Base-by-base conservation (phyloP, 92 coral and sea anemone species). In the Siderastrea radians region DNA sequence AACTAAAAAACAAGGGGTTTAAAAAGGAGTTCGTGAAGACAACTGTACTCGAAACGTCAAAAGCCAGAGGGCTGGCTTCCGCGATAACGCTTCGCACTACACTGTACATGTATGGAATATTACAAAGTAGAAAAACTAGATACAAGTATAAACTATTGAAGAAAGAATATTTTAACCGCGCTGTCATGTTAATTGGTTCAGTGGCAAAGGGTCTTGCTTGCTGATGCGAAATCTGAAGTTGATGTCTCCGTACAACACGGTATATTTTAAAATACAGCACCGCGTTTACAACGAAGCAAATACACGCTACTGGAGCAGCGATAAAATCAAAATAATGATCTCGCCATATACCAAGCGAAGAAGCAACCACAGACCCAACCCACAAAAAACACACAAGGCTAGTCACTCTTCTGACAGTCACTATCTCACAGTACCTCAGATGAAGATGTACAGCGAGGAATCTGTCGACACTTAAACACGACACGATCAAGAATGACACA, bases 191-290 rank as follows among this genome's bases (percentile, higher is more conserved):
- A 19, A 43, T 7, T 26, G 46, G 26, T 66, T 66, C 71, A 66
- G 10, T 10, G 46, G 47, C 66, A 26, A 26, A 12, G 49, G 48
- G 46, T 7, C 7, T 19, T 1, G 38, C 6, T 66, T 5, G 2
- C 46, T 66, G 71, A 66, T 66, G 2, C 2, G 71, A 26, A 10
- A 66, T 66, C 48, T 66, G 71, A 7, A 26, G 71, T 26, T 66
- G 71, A 66, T 66, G 71, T 3, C 71, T 47, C 47, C 71, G 46
- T 19, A 66, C 71, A 26, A 19, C 46, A 1, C 71, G 48, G 71
- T 66, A 66, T 3, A 66, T 43, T 66, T 66, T 26, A 66, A 26
- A 66, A 26, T 66, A 66, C 71, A 66, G 71, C 71, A 66, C 46
- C 2, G 47, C 71, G 12, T 66, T 66, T 4, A 66, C 47, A 5